Evolutionary conservation across 2,797 vertebrate species (phyloP).

Genomic region (Melanotaenia nigrans): DNA sequence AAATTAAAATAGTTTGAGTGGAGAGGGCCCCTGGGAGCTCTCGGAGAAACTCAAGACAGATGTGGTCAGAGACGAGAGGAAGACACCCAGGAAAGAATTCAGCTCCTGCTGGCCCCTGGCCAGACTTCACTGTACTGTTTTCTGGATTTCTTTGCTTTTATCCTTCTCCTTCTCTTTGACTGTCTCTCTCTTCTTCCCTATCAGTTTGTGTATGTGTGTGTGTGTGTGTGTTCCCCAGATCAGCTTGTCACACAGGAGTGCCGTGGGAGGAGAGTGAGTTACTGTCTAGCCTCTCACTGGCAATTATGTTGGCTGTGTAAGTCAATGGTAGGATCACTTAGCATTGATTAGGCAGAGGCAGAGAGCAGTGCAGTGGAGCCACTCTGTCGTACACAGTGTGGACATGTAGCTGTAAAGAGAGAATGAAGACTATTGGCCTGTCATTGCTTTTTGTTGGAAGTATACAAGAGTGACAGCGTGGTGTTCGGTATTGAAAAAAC

Average conservation of each 20-base stretch:
- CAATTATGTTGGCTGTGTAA: slow-evolving; percentile 86
- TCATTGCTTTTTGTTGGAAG: slow-evolving; percentile 31
- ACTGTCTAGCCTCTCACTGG: slow-evolving; percentile 84
- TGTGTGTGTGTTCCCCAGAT: slow-evolving; percentile 56
- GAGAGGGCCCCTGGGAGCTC: slow-evolving; percentile 96
- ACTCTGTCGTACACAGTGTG: slow-evolving; percentile 56
- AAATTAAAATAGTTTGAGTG: slow-evolving; percentile 99
- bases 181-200: slow-evolving; percentile 45
- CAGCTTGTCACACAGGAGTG: slow-evolving; percentile 80
- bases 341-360: slow-evolving; percentile 85
- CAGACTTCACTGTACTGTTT: slow-evolving; percentile 74
- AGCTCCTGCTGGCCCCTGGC: slow-evolving; percentile 78
- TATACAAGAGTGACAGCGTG: background rate
- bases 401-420: slow-evolving; percentile 55
- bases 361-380: slow-evolving; percentile 69
- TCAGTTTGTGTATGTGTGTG: slow-evolving; percentile 37
- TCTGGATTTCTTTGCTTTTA: slow-evolving; percentile 57
- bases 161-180: slow-evolving; percentile 38
- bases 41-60: slow-evolving; percentile 98
- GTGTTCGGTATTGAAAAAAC: slow-evolving; percentile 2
- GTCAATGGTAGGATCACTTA: slow-evolving; percentile 87
- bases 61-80: slow-evolving; percentile 93
- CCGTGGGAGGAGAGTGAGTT: slow-evolving; percentile 82
- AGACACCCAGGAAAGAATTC: slow-evolving; percentile 90
- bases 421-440: slow-evolving; percentile 33